Evolutionary conservation across 2,113 vertebrate species (phyloP).

Genomic region (Dendrocopos noguchii): DNA sequence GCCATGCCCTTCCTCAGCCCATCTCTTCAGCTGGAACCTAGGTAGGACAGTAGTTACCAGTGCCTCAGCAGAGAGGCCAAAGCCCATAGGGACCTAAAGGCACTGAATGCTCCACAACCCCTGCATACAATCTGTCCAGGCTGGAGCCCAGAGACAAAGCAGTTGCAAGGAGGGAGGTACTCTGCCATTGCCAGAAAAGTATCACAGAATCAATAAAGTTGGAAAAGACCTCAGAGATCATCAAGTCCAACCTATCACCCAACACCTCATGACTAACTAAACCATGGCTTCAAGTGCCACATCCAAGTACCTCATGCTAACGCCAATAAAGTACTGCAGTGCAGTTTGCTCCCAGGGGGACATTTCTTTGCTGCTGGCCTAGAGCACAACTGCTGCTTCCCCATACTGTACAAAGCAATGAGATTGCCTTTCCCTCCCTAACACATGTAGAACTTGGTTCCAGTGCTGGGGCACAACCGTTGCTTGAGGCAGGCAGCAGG

Average conservation of each 20-base stretch:
- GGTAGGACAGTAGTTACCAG: background rate
- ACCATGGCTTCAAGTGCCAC: no score
- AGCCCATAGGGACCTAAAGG: background rate
- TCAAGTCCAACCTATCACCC: no score
- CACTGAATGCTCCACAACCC: background rate
- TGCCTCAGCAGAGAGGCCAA: background rate
- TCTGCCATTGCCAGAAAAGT: background rate
- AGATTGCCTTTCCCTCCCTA: background rate
- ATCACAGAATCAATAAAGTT: no score
- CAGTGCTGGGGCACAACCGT: background rate
- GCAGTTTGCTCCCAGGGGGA: background rate
- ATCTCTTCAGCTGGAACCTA: background rate
- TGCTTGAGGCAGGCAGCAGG: background rate
- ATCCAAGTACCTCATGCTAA: background rate
- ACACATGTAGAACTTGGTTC: rapidly evolving
- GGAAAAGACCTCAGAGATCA: no score
- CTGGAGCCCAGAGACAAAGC: background rate
- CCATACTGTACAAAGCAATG: background rate
- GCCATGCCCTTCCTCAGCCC: background rate
- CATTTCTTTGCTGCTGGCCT: background rate
- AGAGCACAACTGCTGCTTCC: constrained; percentile 22
- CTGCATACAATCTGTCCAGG: rapidly evolving
- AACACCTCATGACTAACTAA: no score
- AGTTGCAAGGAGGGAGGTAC: background rate
- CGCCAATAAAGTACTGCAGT: background rate